Base-by-base conservation (phyloP, 2,113 vertebrate species). In the Pandion haliaetus region DNA sequence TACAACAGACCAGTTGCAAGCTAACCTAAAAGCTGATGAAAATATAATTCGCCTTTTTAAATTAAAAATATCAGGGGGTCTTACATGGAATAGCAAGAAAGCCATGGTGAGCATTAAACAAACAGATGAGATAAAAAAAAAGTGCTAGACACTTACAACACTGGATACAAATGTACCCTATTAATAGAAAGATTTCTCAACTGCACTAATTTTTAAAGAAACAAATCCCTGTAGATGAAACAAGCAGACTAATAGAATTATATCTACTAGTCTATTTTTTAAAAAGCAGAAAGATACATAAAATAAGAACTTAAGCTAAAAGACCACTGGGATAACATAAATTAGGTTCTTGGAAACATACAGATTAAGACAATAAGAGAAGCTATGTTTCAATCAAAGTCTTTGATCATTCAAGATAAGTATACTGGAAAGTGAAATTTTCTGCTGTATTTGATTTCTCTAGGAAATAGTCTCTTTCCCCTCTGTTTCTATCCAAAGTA, bases 171-270 rank as follows among this genome's bases (percentile, higher is more conserved):
- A 93, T 70, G 81, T 17, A 72, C 25, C 17, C 83, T 93, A 85
- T 97, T 93, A 96, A 91, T 47, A 97, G 54, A 57, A 57, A 65
- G 45, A 82, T 47, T 87, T 93, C 89, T 90, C 66, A 85, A 28
- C 34, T 87, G 57, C 86, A 82, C 40, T 78, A 8, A 49, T 73
- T 94, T 95, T 79, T 89, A 73, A 87, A 70, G 54, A 82, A 93
- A 79, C 34, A 93, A 85, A 65, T 70, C 58, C 28, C 57, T 40
- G 36, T 31, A 82, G 72, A 88, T 65, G 17, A 84, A 94, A 77
- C 26, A n/a, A 76, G 32, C 1, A 66, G 40, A 91, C 40, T 82
- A 94, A 92, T 0, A 50, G 59, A 86, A 70, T 72, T 70, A 4
- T 10, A 88, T 71, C 76, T 63, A 31, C 6, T 63, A 25, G 38